phyloP scores from a whole-genome alignment of 2,113 vertebrate genomes.

The Orycteropus afer region DNA sequence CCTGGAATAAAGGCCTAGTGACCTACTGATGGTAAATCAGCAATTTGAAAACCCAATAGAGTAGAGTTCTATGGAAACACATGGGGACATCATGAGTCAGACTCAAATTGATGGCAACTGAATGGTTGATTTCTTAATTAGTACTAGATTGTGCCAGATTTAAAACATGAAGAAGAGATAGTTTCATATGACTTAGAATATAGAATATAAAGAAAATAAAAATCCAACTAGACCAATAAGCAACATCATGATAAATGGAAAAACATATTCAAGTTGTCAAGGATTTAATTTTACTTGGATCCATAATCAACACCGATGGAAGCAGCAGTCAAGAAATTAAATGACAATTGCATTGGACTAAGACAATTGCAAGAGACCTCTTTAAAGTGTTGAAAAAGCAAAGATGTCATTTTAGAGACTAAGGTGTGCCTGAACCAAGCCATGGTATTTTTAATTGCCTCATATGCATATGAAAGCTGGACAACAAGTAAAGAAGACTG shows the following conservation, averaged over 20 bases:
- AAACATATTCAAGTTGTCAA: background rate
- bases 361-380: background rate
- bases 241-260: background rate
- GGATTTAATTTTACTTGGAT: background rate
- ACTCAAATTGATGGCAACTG: background rate
- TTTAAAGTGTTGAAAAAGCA: background rate
- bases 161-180: background rate
- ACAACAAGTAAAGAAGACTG: background rate
- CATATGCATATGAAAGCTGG: background rate
- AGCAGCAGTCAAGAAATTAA: background rate
- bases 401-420: background rate
- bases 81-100: background rate
- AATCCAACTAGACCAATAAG: too few species aligned
- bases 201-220: background rate
- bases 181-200: background rate
- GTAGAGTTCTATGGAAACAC: background rate
- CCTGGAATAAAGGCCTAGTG: background rate
- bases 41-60: background rate
- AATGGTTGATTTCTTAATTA: background rate
- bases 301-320: background rate
- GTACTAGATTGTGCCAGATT: background rate
- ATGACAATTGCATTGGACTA: background rate
- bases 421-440: background rate
- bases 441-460: background rate
- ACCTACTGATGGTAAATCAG: background rate